Percentiles rank a stretch among this genome's conserved stretches.
These are phyloP conservation scores for Hystrix cristata DNA, from an alignment of 2,113 vertebrate species.

Conservation along the genomic window DNA sequence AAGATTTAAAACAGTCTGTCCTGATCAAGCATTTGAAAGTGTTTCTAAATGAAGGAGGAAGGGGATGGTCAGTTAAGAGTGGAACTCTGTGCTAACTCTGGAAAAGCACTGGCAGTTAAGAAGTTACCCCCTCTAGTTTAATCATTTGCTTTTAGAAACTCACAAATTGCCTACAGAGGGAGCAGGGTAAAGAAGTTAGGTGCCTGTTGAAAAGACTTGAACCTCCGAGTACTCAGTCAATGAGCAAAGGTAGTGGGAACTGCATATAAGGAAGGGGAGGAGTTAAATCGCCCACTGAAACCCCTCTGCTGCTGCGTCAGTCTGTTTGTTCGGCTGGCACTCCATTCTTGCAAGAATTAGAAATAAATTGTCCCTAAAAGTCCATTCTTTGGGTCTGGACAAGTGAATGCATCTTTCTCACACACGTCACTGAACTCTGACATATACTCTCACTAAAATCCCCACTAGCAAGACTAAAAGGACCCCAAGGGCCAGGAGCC, in stretches of 20 bases:
- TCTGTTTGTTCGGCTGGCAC: neutral
- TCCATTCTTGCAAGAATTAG: neutral
- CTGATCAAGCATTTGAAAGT: neutral
- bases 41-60: neutral
- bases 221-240: neutral
- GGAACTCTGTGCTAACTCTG: neutral
- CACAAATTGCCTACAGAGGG: neutral
- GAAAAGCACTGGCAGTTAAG: neutral
- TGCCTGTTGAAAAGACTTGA: neutral
- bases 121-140: neutral
- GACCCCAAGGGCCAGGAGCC: slow-evolving; percentile 65
- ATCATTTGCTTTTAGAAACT: neutral
- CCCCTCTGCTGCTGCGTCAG: neutral
- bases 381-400: neutral
- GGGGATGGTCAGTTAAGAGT: neutral
- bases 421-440: neutral
- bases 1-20: neutral
- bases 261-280: neutral
- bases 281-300: neutral
- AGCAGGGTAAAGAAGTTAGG: neutral
- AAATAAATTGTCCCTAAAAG: neutral
- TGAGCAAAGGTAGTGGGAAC: neutral
- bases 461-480: slow-evolving; percentile 79
- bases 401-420: neutral
- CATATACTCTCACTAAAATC: slow-evolving; percentile 79